A percentile compares a stretch with the other conserved stretches of the same genome.
Evolutionary conservation across 2,113 vertebrate genomes (phyloP).

Genomic region (Himantopus leucocephalus): DNA sequence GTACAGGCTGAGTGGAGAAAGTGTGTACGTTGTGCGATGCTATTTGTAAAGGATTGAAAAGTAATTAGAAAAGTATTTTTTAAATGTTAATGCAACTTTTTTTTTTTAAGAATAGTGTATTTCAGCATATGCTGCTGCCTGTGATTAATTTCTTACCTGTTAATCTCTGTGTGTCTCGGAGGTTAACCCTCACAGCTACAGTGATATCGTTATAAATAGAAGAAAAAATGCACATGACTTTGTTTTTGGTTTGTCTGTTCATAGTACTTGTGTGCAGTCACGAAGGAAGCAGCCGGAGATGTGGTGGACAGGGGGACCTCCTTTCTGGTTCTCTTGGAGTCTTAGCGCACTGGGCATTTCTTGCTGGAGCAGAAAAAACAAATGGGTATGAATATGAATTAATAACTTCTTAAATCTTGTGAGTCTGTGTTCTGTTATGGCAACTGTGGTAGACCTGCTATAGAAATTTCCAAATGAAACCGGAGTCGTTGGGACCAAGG

Average conservation of each 20-base stretch:
- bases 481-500: not conserved
- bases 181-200: not conserved
- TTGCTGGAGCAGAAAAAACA: slow-evolving; percentile 79
- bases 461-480: not conserved
- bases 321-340: slow-evolving; percentile 91
- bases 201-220: rapidly evolving
- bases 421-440: not conserved
- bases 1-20: not conserved
- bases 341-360: slow-evolving; percentile 90
- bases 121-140: not conserved
- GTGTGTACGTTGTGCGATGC: rapidly evolving
- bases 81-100: not conserved
- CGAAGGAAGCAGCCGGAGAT: slow-evolving; percentile 90
- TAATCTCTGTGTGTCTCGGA: not conserved
- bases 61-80: not conserved
- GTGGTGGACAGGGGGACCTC: slow-evolving; percentile 95
- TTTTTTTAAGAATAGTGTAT: not conserved
- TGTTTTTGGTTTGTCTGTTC: not conserved
- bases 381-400: slow-evolving; percentile 75
- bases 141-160: not conserved
- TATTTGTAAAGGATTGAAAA: not conserved
- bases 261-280: slow-evolving; percentile 85
- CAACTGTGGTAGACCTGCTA: not conserved
- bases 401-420: not conserved
- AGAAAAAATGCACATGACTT: not conserved